phyloP scores from a whole-genome alignment of 2,797 vertebrate species.

The Diglossa cyanea region DNA sequence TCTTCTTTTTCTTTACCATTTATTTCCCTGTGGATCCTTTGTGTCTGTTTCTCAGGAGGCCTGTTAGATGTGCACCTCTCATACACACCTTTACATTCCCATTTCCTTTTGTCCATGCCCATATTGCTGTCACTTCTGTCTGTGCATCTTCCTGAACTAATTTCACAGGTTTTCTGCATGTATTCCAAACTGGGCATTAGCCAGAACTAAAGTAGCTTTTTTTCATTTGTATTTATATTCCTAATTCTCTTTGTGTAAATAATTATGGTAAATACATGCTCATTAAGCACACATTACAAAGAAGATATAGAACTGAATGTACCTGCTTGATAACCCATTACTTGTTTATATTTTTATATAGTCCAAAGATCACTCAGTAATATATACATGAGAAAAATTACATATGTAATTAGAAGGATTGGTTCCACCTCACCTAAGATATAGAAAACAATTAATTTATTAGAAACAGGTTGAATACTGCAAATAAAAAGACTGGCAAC shows the following conservation, averaged over 20 bases:
- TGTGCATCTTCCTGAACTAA: background rate
- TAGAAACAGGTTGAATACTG: background rate
- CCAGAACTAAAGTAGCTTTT: background rate
- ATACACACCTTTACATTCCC: background rate
- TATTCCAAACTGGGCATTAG: background rate
- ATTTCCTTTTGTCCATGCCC: background rate
- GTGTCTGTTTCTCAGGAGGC: background rate
- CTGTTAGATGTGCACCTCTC: background rate
- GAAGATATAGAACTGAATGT: background rate
- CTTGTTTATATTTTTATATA: background rate
- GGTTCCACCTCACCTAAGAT: background rate
- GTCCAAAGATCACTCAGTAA: background rate
- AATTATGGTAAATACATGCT: background rate
- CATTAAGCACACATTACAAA: background rate
- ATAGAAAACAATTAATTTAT: background rate
- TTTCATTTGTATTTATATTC: background rate
- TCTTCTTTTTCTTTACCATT: background rate
- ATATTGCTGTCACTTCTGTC: background rate
- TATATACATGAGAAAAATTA: background rate
- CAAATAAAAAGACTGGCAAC: background rate
- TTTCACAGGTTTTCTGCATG: background rate
- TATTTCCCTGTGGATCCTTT: background rate
- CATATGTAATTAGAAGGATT: background rate
- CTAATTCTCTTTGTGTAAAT: background rate
- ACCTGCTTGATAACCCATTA: background rate